Evolutionary conservation across 2,797 vertebrate genomes (phyloP).

Genomic region (Propithecus perrieri): DNA sequence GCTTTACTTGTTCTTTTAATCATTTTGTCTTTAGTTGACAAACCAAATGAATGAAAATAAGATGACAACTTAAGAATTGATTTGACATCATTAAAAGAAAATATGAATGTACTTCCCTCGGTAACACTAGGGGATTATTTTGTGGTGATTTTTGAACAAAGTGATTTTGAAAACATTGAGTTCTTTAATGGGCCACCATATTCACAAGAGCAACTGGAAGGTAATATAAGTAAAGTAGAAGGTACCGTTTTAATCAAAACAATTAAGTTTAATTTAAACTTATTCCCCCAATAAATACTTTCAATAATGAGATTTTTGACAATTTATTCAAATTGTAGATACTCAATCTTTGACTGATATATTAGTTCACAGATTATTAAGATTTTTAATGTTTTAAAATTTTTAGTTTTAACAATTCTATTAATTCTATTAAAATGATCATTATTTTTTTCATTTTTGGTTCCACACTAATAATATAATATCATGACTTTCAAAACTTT

Average conservation of each 20-base stretch:
- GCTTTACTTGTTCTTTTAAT: conserved; percentile 42
- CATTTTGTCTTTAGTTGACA: neutral
- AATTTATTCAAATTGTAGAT: neutral
- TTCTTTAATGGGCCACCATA: neutral
- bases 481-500: neutral
- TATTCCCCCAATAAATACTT: neutral
- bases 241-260: neutral
- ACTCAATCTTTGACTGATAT: neutral
- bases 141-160: neutral
- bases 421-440: neutral
- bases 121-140: neutral
- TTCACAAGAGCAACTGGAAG: conserved; percentile 44
- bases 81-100: neutral
- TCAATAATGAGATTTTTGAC: neutral
- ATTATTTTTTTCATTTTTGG: neutral
- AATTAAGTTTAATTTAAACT: neutral
- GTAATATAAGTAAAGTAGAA: neutral
- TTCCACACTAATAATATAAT: neutral
- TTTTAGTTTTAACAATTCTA: neutral
- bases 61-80: conserved; percentile 14
- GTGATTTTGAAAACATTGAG: neutral
- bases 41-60: conserved; percentile 20
- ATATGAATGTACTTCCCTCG: neutral
- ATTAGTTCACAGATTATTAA: neutral
- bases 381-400: neutral